Evolutionary conservation across 1,140 invertebrate genomes (phyloP), one percentile per base, ranked within the genome.

Genomic region (Aphelenchoides besseyi): DNA sequence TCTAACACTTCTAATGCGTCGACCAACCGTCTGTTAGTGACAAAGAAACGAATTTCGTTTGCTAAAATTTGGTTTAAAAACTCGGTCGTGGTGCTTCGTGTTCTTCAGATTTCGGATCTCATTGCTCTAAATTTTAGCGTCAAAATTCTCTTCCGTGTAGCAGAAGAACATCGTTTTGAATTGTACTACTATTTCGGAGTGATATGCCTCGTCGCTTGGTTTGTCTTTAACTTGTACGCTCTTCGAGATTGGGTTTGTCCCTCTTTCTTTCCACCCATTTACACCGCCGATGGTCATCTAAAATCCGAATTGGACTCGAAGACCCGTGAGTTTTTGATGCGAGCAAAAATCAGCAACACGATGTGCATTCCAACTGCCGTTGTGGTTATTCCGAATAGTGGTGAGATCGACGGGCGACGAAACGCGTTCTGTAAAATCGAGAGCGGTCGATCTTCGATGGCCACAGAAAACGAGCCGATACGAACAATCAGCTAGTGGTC

Each of bases 101-200:
- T 48, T 48, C 41, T 48, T 48, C 41, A n/a, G 12, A 12, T 48
- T 48, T 48, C 41, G 23, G 41, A 12, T 48, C 23, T 23, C 41
- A 48, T 23, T 16, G 12, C 23, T 48, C 41, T 48, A 48, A 12
- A 12, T 48, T 48, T 23, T 23, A 23, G 12, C 41, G 41, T 48
- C 41, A 48, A 48, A 23, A 66, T 66, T 66, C 36, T 66, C 32
- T 66, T 66, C 32, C 59, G 59, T 33, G 26, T 71, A 35, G 72
- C 32, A 28, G 64, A 70, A 16, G 74, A 76, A 70, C 41, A 73
- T 53, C 74, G 74, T 33, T 26, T 48, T 53, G n/a, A 66, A 30
- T 33, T 66, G 1, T 66, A 41, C 30, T 66, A 66, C 30, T 32
- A 18, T 12, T 37, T 37, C 18, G 63, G 63, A 9, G 16, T 66